A percentile compares a stretch with the other conserved stretches of the same genome.
Conservation (phyloP, 2,113 vertebrate genomes). For the Acinonyx jubatus region DNA sequence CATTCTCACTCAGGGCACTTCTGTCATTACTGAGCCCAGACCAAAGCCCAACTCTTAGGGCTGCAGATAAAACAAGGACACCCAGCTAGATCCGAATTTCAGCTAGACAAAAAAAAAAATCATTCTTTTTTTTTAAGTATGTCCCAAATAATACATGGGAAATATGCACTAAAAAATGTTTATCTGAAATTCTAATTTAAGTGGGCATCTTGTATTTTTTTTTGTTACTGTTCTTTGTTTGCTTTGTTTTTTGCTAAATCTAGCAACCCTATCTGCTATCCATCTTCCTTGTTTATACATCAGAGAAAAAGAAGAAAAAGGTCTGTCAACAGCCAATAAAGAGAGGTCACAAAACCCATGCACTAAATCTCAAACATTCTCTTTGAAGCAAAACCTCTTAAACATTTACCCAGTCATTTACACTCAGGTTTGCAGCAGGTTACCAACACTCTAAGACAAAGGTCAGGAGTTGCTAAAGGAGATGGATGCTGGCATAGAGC, state of each 20-base stretch:
- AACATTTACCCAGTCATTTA: not conserved
- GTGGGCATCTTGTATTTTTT: not conserved
- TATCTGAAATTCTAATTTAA: conserved; percentile 37
- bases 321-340: not conserved
- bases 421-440: not conserved
- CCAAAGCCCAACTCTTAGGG: not conserved
- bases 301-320: conserved; percentile 22
- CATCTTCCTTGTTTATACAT: not conserved
- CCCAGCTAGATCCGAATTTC: not conserved
- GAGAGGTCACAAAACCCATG: not conserved
- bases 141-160: not conserved
- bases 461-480: not conserved
- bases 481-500: too few relatives aligned
- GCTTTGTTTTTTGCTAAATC: not conserved
- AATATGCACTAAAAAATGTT: not conserved
- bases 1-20: not conserved
- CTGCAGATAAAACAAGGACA: not conserved
- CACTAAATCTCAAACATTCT: not conserved
- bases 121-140: not conserved
- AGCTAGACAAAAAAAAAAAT: not conserved
- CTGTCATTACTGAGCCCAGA: not conserved
- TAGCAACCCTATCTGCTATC: not conserved
- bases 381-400: not conserved
- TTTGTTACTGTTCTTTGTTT: not conserved
- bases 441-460: not conserved